Base-by-base conservation (phyloP, 2,113 vertebrate species). In the Cyprinodon brontotheroides region DNA sequence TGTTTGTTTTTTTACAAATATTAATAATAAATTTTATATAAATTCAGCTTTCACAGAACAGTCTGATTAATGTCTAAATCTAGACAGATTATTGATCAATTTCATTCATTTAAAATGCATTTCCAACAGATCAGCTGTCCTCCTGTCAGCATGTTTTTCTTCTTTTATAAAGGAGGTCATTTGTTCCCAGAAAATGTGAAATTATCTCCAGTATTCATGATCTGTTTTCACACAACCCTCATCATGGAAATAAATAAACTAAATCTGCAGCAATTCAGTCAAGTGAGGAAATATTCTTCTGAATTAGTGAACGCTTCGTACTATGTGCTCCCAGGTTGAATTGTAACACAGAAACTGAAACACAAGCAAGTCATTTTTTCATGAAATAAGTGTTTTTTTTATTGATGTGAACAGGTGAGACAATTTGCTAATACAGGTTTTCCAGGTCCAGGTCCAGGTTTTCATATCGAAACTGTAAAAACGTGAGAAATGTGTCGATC, bases 181-280 rank as follows among this genome's bases (percentile, higher is more conserved):
- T 43, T 43, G 20, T 66, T 70, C 65, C 4, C 41, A 65, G 6
- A 6, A 13, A 66, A 20, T 59, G 74, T 20, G 72, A 79, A 40
- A 29, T 29, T 29, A 29, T 29, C 29, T 29, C 29, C 29, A 29
- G 29, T 29, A 74, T 22, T 20, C 41, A 65, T 4, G 37, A 43
- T 61, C 73, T 65, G 40, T 63, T 68, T 80, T 50, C 13, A 22
- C 29, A n/a, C 60, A 48, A 65, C 57, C 57, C 36, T 77, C 8
- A 78, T 66, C 39, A 45, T 38, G 3, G 29, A 29, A 29, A 9
- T 15, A 3, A 8, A 20, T 57, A 68, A 60, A 22, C 59, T 62
- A 70, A 15, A 8, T 45, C 67, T 39, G 17, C 15, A 53, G 29
- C 15, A 17, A 53, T 13, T 53, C 50, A 20, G 50, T 53, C 50